These are phyloP conservation scores for Zaprionus camerounensis DNA, from an alignment of 1,140 invertebrate species.

Conservation along the genomic window DNA sequence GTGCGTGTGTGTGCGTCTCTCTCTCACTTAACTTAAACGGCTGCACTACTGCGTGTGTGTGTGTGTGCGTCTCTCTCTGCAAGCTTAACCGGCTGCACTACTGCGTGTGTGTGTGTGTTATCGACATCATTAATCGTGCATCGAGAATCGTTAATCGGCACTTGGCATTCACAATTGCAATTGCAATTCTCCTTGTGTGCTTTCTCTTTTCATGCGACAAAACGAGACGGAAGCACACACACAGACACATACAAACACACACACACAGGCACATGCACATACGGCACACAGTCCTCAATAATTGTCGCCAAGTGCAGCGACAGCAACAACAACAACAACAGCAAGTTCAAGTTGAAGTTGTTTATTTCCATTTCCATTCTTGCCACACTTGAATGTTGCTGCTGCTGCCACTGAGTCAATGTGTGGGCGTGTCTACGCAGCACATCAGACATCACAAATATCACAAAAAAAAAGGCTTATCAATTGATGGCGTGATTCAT, in stretches of 20 bases:
- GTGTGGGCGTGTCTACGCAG: constrained; percentile 41
- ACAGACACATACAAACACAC: neutral
- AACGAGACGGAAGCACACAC: constrained; percentile 12
- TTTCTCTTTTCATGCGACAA: constrained; percentile 51
- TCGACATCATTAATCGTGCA: constrained; percentile 9
- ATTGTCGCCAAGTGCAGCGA: constrained; percentile 50
- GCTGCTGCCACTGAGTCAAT: constrained; percentile 40
- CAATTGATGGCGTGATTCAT: constrained; percentile 34
- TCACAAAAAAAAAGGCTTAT: constrained; percentile 35
- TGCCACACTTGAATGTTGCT: constrained; percentile 33
- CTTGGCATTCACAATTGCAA: constrained; percentile 47
- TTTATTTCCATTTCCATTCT: constrained; percentile 32
- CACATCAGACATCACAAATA: constrained; percentile 36
- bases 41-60: neutral
- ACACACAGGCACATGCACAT: neutral
- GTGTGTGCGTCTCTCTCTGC: neutral
- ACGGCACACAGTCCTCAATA: constrained; percentile 41
- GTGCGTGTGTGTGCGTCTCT: neutral
- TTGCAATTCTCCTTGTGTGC: constrained; percentile 33
- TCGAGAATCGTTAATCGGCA: constrained; percentile 36
- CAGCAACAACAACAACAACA: constrained; percentile 4
- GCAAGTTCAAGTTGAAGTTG: constrained; percentile 28
- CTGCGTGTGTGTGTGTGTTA: neutral
- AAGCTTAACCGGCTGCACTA: constrained; percentile 28
- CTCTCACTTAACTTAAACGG: constrained; percentile 24